These are phyloP conservation scores for Hylyphantes graminicola DNA, from an alignment of 1,140 invertebrate genomes.

Conservation along the genomic window DNA sequence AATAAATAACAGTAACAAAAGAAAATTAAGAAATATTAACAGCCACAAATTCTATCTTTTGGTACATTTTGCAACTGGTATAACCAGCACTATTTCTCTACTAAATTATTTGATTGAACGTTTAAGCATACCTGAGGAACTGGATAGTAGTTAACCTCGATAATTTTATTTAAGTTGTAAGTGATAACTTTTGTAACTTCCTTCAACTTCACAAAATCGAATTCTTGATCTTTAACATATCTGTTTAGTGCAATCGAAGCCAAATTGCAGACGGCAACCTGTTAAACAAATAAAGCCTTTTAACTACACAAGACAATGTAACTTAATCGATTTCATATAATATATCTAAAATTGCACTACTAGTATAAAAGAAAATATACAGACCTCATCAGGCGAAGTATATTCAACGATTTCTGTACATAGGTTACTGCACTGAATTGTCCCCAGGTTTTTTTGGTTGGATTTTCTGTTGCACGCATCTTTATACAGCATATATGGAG, in stretches of 20 bases:
- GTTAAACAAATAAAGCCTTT: constrained; percentile 52
- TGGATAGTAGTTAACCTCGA: constrained; percentile 97
- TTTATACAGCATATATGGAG: constrained; percentile 98
- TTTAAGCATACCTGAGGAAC: constrained; percentile 79
- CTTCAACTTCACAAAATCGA: constrained; percentile 90
- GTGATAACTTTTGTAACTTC: constrained; percentile 90
- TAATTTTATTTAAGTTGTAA: constrained; percentile 96
- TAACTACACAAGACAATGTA: too few species aligned
- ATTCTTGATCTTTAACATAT: constrained; percentile 85
- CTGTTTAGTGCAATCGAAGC: constrained; percentile 98
- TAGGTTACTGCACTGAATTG: constrained; percentile 97
- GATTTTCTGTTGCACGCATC: constrained; percentile 97
- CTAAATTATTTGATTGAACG: neutral
- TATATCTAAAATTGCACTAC: neutral
- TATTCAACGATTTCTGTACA: constrained; percentile 88
- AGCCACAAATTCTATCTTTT: neutral
- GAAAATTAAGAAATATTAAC: neutral
- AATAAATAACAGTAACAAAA: constrained; percentile 58
- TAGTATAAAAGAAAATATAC: constrained; percentile 12
- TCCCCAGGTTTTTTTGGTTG: constrained; percentile 98
- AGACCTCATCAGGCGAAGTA: constrained; percentile 81
- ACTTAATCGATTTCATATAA: neutral
- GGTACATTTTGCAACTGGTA: neutral
- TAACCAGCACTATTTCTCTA: neutral
- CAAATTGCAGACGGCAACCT: constrained; percentile 95